phyloP scores from a whole-genome alignment of 2,888 invertebrate genomes.

The Euplagia quadripunctaria region DNA sequence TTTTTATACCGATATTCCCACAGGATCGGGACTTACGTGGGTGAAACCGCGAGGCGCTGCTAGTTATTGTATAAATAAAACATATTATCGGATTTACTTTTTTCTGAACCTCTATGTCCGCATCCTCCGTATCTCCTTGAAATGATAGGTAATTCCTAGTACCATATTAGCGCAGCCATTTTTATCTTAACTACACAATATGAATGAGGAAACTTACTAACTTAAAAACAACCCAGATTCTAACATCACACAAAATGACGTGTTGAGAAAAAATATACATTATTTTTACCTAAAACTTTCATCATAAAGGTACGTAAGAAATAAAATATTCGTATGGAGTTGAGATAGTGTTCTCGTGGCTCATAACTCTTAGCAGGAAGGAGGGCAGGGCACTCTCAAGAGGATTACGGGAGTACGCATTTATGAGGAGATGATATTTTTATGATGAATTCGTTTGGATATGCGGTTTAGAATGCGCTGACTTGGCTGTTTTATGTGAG shows the following conservation, averaged over 20 bases:
- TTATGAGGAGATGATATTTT: slow-evolving; percentile 30
- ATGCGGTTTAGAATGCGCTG: slow-evolving; percentile 25
- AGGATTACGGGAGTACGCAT: slow-evolving; percentile 30
- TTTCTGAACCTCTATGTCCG: neutral
- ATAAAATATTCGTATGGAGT: slow-evolving; percentile 49
- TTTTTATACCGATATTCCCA: too few species aligned
- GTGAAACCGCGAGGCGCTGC: too few species aligned
- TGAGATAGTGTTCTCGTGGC: slow-evolving; percentile 39
- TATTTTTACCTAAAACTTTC: slow-evolving; percentile 39
- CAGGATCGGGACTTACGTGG: too few species aligned
- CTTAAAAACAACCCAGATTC: slow-evolving; percentile 19
- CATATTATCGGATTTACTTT: neutral
- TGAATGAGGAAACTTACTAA: slow-evolving; percentile 14
- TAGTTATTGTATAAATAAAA: neutral
- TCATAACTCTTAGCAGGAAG: slow-evolving; percentile 37
- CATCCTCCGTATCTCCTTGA: neutral
- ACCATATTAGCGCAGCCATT: neutral
- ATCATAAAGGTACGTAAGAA: slow-evolving; percentile 38
- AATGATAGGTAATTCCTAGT: neutral
- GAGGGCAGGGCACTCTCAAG: slow-evolving; percentile 22
- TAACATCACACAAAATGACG: slow-evolving; percentile 16
- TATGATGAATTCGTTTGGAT: slow-evolving; percentile 32
- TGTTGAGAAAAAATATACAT: slow-evolving; percentile 27
- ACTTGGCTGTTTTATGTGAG: slow-evolving; percentile 15
- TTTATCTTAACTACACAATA: slow-evolving; percentile 2